Evolutionary conservation across 1,140 invertebrate genomes (phyloP).

Genomic region (Camponotus pennsylvanicus): DNA sequence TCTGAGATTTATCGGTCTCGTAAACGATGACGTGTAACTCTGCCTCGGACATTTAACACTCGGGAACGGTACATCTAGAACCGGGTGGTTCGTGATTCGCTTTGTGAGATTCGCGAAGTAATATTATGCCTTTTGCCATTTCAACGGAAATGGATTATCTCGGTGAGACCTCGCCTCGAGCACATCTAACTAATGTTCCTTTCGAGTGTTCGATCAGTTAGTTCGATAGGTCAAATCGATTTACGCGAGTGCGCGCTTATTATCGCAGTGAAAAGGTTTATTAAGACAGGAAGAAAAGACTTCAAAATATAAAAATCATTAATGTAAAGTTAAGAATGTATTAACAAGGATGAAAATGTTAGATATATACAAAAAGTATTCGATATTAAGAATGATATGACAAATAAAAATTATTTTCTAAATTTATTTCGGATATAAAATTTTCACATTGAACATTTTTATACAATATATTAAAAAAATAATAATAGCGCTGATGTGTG

Average conservation of each 20-base stretch:
- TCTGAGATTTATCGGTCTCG: constrained; percentile 60
- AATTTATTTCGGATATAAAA: background rate
- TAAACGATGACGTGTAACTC: constrained; percentile 53
- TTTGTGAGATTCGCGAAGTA: constrained; percentile 39
- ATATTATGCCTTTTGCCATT: constrained; percentile 46
- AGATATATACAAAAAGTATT: background rate
- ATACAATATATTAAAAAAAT: background rate
- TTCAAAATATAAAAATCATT: background rate
- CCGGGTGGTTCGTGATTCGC: constrained; percentile 38
- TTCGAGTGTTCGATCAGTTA: constrained; percentile 17
- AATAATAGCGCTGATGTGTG: background rate
- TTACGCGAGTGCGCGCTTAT: constrained; percentile 41
- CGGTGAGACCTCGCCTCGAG: constrained; percentile 39
- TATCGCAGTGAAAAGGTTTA: constrained; percentile 38
- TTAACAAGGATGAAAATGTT: background rate
- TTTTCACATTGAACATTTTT: background rate
- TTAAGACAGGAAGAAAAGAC: background rate
- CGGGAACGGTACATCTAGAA: constrained; percentile 17
- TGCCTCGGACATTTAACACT: constrained; percentile 51
- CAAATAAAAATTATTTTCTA: background rate
- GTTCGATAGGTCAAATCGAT: constrained; percentile 52
- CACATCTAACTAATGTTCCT: constrained; percentile 37
- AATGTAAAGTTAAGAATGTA: constrained; percentile 10
- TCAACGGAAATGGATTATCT: constrained; percentile 55
- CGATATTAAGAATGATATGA: background rate